Base-by-base conservation (phyloP, 2,888 invertebrate species). In the Ommatoiulus sabulosus region DNA sequence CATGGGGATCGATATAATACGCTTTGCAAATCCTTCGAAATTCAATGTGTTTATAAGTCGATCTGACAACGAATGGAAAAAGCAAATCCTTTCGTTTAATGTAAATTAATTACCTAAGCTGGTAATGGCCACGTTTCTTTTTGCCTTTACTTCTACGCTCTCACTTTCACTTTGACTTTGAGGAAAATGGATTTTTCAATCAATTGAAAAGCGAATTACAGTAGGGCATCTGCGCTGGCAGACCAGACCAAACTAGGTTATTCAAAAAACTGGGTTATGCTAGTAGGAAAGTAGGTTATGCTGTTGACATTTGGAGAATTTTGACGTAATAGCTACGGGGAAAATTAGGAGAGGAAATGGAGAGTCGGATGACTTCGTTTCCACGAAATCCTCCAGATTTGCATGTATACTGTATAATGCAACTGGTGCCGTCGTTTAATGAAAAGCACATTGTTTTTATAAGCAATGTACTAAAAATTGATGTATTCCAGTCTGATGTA, bases 81-180 rank as follows among this genome's bases (percentile, higher is more conserved):
- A 35, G 35, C 24, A 35, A 80, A 80, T 80, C 80, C 80, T 24
- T 35, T 80, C 80, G 20, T 80, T 80, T 80, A 80, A 80, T 80
- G 80, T 35, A 80, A 80, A 80, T 80, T 80, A 80, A 80, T 80
- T 80, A 80, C 80, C 12, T 80, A 80, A 80, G 80, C 80, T 80
- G 80, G 35, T 80, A 80, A 80, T 80, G 80, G 80, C 80, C 80
- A 80, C 24, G 80, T 80, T 80, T 80, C 72, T 20, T 20, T 20
- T 80, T 10, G 24, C 20, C 80, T 80, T 35, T 80, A 2, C 20
- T 72, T 6, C 20, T 63, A 24, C 24, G 24, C 24, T 24, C 80
- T 80, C 80, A 35, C 35, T 20, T 80, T 80, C 80, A 8, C 12
- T 24, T 80, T 80, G 80, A 80, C 80, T 80, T 80, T 80, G 3